A percentile compares a stretch with the other conserved stretches of the same genome.
These are phyloP conservation scores for Drosophila triauraria DNA, from an alignment of 1,140 invertebrate species.

Conservation along the genomic window DNA sequence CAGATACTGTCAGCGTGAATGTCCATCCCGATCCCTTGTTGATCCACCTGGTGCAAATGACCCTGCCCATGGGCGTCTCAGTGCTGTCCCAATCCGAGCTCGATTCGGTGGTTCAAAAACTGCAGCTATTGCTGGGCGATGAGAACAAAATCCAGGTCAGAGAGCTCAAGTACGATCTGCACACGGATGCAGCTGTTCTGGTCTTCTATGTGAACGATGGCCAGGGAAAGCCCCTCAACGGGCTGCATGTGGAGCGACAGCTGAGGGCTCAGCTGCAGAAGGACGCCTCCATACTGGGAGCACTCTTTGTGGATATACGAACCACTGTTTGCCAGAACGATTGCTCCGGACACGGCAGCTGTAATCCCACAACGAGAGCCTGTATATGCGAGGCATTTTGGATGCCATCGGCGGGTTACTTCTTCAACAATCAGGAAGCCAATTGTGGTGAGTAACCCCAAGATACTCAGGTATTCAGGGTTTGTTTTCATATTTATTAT, in stretches of 20 bases:
- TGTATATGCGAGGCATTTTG: slow-evolving; percentile 98
- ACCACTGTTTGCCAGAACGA: slow-evolving; percentile 96
- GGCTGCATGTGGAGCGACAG: slow-evolving; percentile 87
- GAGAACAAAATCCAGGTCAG: slow-evolving; percentile 89
- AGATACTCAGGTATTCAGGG: slow-evolving; percentile 14
- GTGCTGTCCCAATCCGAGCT: slow-evolving; percentile 83
- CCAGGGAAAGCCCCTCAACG: slow-evolving; percentile 85
- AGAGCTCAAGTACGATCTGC: slow-evolving; percentile 87
- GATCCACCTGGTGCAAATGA: slow-evolving; percentile 92
- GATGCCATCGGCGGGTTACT: slow-evolving; percentile 91
- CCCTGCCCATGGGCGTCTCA: slow-evolving; percentile 90
- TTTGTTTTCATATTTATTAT: neutral
- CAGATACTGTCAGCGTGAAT: slow-evolving; percentile 93
- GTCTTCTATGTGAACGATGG: slow-evolving; percentile 88
- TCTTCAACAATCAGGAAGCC: slow-evolving; percentile 86
- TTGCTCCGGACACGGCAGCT: slow-evolving; percentile 96
- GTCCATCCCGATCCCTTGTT: slow-evolving; percentile 93
- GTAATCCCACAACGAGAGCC: slow-evolving; percentile 92
- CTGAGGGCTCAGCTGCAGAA: slow-evolving; percentile 89
- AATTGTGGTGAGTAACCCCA: slow-evolving; percentile 85
- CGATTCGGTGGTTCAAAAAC: slow-evolving; percentile 86
- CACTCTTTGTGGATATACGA: slow-evolving; percentile 91
- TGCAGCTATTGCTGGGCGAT: slow-evolving; percentile 89
- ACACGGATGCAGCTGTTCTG: slow-evolving; percentile 87
- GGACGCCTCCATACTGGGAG: slow-evolving; percentile 90